Percentiles rank a stretch among this genome's conserved stretches.
These are phyloP conservation scores for Monomorium pharaonis DNA, from an alignment of 1,140 invertebrate species.

Conservation along the genomic window DNA sequence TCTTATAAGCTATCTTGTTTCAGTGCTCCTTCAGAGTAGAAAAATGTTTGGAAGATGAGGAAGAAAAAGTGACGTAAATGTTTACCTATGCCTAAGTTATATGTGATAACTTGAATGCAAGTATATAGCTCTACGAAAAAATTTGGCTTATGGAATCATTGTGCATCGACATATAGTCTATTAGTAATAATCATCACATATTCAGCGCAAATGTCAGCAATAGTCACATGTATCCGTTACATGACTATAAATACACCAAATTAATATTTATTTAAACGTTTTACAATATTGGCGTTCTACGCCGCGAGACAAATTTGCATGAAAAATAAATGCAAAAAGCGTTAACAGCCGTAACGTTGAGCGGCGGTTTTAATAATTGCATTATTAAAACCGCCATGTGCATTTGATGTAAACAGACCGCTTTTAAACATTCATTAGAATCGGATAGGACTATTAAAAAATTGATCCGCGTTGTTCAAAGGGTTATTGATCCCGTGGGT, in stretches of 20 bases:
- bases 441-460: constrained; percentile 2
- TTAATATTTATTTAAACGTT: constrained; percentile 47
- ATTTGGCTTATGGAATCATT: neutral
- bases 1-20: constrained; percentile 62
- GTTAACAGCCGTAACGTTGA: constrained; percentile 26
- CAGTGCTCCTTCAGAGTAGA: neutral
- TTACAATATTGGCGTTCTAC: constrained; percentile 22
- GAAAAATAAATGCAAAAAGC: constrained; percentile 29
- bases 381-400: constrained; percentile 13
- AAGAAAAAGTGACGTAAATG: neutral
- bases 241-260: neutral
- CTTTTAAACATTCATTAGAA: constrained; percentile 34
- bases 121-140: neutral
- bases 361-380: constrained; percentile 25
- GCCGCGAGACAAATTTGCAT: constrained; percentile 9
- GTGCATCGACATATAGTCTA: neutral
- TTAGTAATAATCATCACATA: constrained; percentile 24
- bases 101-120: neutral
- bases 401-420: constrained; percentile 8
- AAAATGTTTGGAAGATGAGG: constrained; percentile 2
- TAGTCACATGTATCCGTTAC: neutral
- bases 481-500: neutral
- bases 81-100: neutral
- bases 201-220: neutral
- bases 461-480: neutral